Evolutionary conservation across 2,888 invertebrate species (phyloP).

Genomic region (Invenusta paracnida): DNA sequence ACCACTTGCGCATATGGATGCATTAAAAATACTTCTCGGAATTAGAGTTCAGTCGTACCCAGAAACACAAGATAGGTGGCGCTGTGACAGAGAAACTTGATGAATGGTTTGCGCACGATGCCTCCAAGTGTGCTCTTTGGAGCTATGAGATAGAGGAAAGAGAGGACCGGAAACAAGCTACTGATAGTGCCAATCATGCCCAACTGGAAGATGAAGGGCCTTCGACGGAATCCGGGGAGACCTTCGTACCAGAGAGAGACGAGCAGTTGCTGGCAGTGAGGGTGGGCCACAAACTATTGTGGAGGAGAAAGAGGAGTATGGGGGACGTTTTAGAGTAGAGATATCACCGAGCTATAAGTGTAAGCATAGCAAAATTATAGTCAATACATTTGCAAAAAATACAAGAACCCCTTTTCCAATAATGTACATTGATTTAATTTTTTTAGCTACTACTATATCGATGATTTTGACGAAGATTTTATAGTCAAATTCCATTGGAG

Average conservation of each 20-base stretch:
- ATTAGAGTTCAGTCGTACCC: slow-evolving; percentile 61
- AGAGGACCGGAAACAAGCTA: slow-evolving; percentile 82
- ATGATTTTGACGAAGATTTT: too few relatives aligned
- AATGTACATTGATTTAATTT: too few relatives aligned
- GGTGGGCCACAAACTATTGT: slow-evolving; percentile 86
- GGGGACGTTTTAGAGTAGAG: too few relatives aligned
- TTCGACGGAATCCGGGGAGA: slow-evolving; percentile 84
- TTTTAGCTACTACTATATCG: too few relatives aligned
- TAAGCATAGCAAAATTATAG: too few relatives aligned
- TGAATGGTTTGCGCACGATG: slow-evolving; percentile 92
- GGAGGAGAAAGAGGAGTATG: neutral
- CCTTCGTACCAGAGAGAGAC: slow-evolving; percentile 96
- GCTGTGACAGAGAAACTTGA: slow-evolving; percentile 97
- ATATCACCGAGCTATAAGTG: too few relatives aligned
- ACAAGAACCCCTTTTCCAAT: too few relatives aligned
- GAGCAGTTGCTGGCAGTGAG: slow-evolving; percentile 87
- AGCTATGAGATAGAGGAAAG: slow-evolving; percentile 82
- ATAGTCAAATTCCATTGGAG: too few relatives aligned
- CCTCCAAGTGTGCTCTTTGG: slow-evolving; percentile 84
- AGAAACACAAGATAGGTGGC: slow-evolving; percentile 95
- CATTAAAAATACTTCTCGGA: too few relatives aligned
- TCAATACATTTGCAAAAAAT: too few relatives aligned
- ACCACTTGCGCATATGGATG: too few relatives aligned
- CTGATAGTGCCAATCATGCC: slow-evolving; percentile 85
- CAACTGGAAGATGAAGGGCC: slow-evolving; percentile 84